These are phyloP conservation scores for Pao palembangensis DNA, from an alignment of 2,113 vertebrate genomes.

Conservation along the genomic window DNA sequence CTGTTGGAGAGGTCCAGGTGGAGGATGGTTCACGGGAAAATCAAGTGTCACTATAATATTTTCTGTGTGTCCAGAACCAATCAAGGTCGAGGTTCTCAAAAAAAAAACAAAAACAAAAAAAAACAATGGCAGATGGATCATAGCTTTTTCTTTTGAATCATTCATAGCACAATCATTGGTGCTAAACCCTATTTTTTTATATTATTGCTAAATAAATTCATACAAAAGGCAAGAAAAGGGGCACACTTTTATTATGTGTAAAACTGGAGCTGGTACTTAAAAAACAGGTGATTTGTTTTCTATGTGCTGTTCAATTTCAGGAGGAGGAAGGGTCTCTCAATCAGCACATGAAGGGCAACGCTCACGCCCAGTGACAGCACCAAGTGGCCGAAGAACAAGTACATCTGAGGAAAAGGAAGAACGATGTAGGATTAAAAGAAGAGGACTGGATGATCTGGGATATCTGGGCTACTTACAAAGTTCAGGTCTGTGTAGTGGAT, in stretches of 20 bases:
- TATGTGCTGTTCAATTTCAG: constrained; percentile 39
- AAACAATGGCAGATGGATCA: neutral
- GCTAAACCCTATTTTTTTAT: too few species aligned
- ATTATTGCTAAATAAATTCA: too few species aligned
- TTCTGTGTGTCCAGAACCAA: constrained; percentile 21
- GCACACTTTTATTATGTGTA: constrained; percentile 4
- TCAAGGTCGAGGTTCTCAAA: neutral
- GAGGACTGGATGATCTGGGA: neutral
- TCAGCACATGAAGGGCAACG: constrained; percentile 70
- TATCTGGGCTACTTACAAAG: constrained; percentile 71
- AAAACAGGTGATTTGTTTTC: neutral
- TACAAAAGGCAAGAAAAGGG: neutral
- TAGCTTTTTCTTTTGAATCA: too few species aligned
- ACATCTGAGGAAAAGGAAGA: constrained; percentile 68
- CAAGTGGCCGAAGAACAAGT: constrained; percentile 79
- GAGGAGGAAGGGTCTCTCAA: constrained; percentile 76
- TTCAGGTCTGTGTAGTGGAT: constrained; percentile 80
- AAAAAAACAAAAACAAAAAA: neutral
- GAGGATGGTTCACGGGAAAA: constrained; percentile 6
- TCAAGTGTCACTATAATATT: constrained; percentile 15
- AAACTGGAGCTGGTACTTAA: constrained; percentile 1
- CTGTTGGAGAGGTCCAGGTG: constrained; percentile 5
- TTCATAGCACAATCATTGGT: too few species aligned
- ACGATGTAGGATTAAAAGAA: neutral
- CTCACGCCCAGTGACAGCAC: constrained; percentile 68